phyloP scores from a whole-genome alignment of 2,113 vertebrate species.

The Dromas ardeola region DNA sequence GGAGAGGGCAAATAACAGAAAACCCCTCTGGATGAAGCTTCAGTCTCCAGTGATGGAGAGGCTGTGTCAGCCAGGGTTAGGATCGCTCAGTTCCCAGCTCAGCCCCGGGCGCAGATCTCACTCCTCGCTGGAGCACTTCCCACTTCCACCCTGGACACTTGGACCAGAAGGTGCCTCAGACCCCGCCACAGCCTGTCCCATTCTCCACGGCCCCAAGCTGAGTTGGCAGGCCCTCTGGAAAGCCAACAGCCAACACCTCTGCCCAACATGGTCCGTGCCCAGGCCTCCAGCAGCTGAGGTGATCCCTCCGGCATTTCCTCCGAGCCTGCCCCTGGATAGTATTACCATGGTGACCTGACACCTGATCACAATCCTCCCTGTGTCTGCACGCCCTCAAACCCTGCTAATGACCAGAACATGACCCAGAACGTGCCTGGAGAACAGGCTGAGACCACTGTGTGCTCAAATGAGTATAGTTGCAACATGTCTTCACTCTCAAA shows the following conservation, averaged over 20 bases:
- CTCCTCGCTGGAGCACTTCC: not conserved
- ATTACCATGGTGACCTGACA: not conserved
- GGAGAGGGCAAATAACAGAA: not conserved
- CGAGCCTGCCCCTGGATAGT: not conserved
- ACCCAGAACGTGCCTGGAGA: not conserved
- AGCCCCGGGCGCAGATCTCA: not conserved
- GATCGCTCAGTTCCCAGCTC: not conserved
- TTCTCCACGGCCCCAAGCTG: not conserved
- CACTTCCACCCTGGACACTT: not conserved
- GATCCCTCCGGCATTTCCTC: not conserved
- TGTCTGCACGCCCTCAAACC: not conserved
- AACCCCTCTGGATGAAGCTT: not conserved
- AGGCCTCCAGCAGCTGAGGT: not conserved
- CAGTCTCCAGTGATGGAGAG: not conserved
- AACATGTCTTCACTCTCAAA: not conserved
- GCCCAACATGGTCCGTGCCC: fast-evolving
- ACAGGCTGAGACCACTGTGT: not conserved
- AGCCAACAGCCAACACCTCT: not conserved
- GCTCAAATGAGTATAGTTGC: not conserved
- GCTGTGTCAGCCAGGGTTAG: not conserved
- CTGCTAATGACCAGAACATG: not conserved
- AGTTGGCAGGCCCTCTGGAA: not conserved
- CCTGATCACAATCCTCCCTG: not conserved
- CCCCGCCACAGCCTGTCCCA: not conserved
- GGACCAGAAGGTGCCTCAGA: not conserved